Evolutionary conservation across 2,797 vertebrate genomes (phyloP), one percentile per base, ranked within the genome.

Genomic region (Poecilia picta): DNA sequence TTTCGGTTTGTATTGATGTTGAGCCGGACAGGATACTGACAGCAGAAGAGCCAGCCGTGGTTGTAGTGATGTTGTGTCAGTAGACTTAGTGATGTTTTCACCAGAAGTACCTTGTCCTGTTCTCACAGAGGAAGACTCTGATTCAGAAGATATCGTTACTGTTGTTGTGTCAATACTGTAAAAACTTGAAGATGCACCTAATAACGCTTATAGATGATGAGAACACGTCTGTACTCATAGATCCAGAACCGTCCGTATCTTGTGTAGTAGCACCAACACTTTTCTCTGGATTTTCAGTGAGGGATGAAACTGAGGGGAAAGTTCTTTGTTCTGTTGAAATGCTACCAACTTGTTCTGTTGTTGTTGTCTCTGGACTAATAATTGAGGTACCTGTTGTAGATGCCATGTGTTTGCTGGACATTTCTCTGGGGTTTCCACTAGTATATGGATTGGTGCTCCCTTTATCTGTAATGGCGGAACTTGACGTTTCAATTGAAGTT

Each of bases 231-330:
- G 46, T 0, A 0, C 72, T 84, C 16, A 31, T 28, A 71, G 83
- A 80, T 53, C 84, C 81, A 76, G 91, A 91, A 8, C 51, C 72
- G 11, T 77, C 81, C 55, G 28, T 20, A 28, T 73, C 73, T 47
- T 23, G 8, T 73, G 57, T 11, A 20, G 73, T 62, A 2, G 31
- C 5, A 15, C 33, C 1, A 18, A 47, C 55, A 53, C 28, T 64
- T 28, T 25, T 5, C 0, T 39, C 75, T 3, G 51, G 49, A 1
- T 46, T 2, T 8, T 25, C 18, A 4, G 55, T 78, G 10, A 76
- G 0, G 0, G 41, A 0, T n/a, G 79, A 46, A 2, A 77, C 0
- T 39, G 83, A 83, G 3, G 74, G 11, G 3, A 36, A 39, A 4
- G 75, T 76, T 74, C 77, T 78, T 41, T 84, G 72, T 68, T 49